Evolutionary conservation across 1,140 invertebrate genomes (phyloP).

Genomic region (Lucilia sericata): DNA sequence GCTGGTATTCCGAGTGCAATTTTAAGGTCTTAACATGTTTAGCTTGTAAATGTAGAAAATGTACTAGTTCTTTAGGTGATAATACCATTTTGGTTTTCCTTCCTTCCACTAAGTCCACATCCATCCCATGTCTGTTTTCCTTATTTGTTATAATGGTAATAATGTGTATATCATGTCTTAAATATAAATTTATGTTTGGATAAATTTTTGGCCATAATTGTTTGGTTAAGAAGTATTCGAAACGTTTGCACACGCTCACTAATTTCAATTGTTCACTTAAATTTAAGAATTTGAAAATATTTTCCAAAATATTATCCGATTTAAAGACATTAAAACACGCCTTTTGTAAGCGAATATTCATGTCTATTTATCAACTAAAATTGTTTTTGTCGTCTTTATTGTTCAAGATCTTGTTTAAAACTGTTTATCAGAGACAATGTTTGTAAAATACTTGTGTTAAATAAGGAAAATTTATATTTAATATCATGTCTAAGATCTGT

Average conservation of each 20-base stretch:
- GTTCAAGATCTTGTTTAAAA: too few species aligned
- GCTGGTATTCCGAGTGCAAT: not conserved
- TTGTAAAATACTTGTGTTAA: too few species aligned
- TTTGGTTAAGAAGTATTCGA: not conserved
- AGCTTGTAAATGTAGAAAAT: not conserved
- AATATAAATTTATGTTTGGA: not conserved
- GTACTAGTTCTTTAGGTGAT: too few species aligned
- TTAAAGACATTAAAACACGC: not conserved
- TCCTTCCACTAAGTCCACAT: not conserved
- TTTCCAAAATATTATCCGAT: not conserved
- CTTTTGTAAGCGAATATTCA: not conserved
- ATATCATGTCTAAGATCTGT: too few species aligned
- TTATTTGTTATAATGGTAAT: not conserved
- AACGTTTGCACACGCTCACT: not conserved
- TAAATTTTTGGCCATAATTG: not conserved
- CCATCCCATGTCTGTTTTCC: too few species aligned
- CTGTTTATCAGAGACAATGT: too few species aligned
- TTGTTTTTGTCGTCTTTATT: too few species aligned
- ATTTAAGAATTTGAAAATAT: conserved; percentile 13
- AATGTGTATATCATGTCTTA: not conserved
- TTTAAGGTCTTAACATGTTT: not conserved
- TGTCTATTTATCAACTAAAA: too few species aligned
- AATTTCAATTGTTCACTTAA: conserved; percentile 18
- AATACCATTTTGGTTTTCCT: not conserved
- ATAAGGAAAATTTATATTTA: too few species aligned